Conservation (phyloP, 2,797 vertebrate genomes). For the Ataeniobius toweri region DNA sequence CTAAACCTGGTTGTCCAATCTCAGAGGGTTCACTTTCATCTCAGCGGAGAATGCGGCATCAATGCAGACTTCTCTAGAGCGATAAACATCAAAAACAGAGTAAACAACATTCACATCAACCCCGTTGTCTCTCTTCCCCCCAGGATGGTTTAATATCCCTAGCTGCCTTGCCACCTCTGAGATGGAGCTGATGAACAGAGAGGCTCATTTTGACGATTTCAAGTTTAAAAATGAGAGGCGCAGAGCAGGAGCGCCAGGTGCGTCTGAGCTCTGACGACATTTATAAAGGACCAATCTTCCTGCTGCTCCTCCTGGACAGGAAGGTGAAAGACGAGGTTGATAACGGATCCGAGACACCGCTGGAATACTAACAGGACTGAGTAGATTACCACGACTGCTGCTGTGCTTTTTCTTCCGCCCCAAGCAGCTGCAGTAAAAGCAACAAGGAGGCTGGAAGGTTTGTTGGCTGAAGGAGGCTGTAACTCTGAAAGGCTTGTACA, state of each 20-base stretch:
- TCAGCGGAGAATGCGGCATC: constrained; percentile 1
- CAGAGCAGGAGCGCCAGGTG: constrained; percentile 33
- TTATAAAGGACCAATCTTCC: constrained; percentile 55
- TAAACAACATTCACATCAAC: constrained; percentile 33
- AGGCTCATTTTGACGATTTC: constrained; percentile 52
- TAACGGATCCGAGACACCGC: constrained; percentile 54
- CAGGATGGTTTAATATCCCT: constrained; percentile 55
- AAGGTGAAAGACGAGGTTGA: constrained; percentile 61
- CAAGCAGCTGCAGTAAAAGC: constrained; percentile 63
- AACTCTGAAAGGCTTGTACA: constrained; percentile 59
- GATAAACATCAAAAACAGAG: constrained; percentile 44
- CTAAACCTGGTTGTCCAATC: constrained; percentile 36
- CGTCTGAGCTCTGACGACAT: constrained; percentile 35
- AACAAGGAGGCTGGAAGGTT: constrained; percentile 46
- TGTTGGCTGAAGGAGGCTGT: constrained; percentile 54
- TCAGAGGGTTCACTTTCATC: constrained; percentile 40
- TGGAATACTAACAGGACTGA: constrained; percentile 67
- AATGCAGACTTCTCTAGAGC: neutral
- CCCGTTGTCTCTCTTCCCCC: neutral
- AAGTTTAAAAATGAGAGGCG: constrained; percentile 56
- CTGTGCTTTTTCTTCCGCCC: constrained; percentile 44
- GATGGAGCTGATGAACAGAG: constrained; percentile 48
- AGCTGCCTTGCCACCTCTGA: constrained; percentile 20
- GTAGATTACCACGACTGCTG: constrained; percentile 54
- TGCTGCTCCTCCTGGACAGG: constrained; percentile 53